Evolutionary conservation across 2,888 invertebrate species (phyloP).

Genomic region (Megalurothrips usitatus): DNA sequence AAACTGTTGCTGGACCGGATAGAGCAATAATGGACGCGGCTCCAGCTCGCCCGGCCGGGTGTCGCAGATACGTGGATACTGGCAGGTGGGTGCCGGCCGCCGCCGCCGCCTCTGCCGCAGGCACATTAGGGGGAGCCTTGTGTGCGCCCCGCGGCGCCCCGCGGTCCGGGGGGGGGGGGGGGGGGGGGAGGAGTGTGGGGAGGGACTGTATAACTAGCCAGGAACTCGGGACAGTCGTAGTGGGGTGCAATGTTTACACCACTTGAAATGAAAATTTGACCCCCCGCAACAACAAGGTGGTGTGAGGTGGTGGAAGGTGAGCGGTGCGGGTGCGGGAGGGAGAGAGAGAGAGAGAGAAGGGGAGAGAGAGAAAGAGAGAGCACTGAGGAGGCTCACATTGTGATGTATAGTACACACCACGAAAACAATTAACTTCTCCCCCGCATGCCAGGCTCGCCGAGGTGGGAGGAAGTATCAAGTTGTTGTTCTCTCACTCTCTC

Average conservation of each 20-base stretch:
- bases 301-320: neutral
- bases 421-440: no score
- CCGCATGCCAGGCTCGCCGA: no score
- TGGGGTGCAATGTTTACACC: neutral
- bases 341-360: neutral
- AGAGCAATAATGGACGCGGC: conserved; percentile 1
- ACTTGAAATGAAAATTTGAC: conserved; percentile 23
- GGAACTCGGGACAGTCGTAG: neutral
- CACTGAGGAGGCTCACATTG: no score
- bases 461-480: no score
- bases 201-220: conserved; percentile 1
- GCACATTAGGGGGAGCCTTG: neutral
- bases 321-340: neutral
- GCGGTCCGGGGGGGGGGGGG: neutral
- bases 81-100: no score
- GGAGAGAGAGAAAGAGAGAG: no score
- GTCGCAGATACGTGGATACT: no score
- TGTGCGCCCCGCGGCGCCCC: neutral
- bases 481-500: no score
- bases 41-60: neutral
- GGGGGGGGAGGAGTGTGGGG: neutral
- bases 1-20: neutral
- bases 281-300: neutral
- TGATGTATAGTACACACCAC: no score
- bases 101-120: neutral